phyloP scores from a whole-genome alignment of 2,113 vertebrate species.

The Phodopus roborovskii region DNA sequence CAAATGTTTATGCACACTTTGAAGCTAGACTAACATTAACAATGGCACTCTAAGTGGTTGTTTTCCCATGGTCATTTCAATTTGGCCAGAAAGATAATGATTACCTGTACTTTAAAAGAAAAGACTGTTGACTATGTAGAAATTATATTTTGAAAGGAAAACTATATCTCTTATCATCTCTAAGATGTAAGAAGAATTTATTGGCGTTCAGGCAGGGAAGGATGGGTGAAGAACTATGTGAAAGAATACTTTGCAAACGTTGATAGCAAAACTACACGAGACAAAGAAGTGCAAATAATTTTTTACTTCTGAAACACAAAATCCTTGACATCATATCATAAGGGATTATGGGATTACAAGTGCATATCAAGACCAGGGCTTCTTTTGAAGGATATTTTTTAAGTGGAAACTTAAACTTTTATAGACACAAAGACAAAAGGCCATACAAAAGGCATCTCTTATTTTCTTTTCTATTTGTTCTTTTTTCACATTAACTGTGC shows the following conservation, averaged over 20 bases:
- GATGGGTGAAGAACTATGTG: background rate
- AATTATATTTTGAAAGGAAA: conserved; percentile 43
- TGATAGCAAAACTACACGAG: background rate
- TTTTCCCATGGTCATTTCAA: conserved; percentile 35
- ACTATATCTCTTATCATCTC: background rate
- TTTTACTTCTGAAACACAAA: conserved; percentile 17
- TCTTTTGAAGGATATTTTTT: conserved; percentile 33
- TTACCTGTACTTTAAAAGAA: background rate
- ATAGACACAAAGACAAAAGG: background rate
- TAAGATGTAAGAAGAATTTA: background rate
- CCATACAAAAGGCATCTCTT: background rate
- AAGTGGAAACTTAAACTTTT: background rate
- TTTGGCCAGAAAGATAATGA: conserved; percentile 29
- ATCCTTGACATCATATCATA: background rate
- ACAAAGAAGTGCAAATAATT: conserved; percentile 1
- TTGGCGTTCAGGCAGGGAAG: background rate
- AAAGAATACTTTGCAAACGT: background rate
- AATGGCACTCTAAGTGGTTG: conserved; percentile 10
- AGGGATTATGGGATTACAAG: background rate
- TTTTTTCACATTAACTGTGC: background rate
- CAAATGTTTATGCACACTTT: background rate
- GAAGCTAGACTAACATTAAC: background rate
- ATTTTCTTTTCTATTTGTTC: background rate
- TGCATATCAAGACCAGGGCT: background rate
- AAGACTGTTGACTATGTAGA: background rate